phyloP scores from a whole-genome alignment of 2,113 vertebrate genomes.

The Pelobates fuscus region DNA sequence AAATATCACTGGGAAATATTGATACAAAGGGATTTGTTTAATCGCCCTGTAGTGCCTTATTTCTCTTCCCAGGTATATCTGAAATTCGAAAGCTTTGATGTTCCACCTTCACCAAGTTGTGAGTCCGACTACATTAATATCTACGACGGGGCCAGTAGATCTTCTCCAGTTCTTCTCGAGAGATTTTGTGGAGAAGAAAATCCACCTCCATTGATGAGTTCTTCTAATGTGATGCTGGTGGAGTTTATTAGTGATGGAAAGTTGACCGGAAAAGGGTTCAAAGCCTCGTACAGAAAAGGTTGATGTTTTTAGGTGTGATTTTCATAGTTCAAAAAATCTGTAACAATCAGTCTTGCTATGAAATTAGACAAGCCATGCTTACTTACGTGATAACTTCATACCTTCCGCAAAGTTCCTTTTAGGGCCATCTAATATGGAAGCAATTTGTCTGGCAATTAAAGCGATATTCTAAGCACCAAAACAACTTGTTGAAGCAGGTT shows the following conservation, averaged over 20 bases:
- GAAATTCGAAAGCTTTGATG: slow-evolving; percentile 55
- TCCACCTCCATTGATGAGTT: slow-evolving; percentile 39
- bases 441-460: too few relatives aligned
- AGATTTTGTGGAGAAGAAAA: slow-evolving; percentile 58
- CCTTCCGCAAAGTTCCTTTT: too few relatives aligned
- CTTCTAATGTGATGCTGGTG: slow-evolving; percentile 51
- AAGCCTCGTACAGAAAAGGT: slow-evolving; percentile 57
- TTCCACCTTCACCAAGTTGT: slow-evolving; percentile 53
- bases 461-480: too few relatives aligned
- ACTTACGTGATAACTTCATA: too few relatives aligned
- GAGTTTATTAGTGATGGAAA: slow-evolving; percentile 56
- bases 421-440: too few relatives aligned
- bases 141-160: slow-evolving; percentile 60
- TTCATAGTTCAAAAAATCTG: too few relatives aligned
- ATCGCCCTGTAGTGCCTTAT: too few relatives aligned
- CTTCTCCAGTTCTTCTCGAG: slow-evolving; percentile 56
- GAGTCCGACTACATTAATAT: slow-evolving; percentile 58
- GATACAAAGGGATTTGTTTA: too few relatives aligned
- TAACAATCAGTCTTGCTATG: too few relatives aligned
- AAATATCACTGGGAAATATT: too few relatives aligned
- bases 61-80: slow-evolving; percentile 51
- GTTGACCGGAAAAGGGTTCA: slow-evolving; percentile 55
- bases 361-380: too few relatives aligned
- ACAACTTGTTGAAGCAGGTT: too few relatives aligned
- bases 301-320: neutral